These are phyloP conservation scores for Dicrurus megarhynchus DNA, from an alignment of 2,113 vertebrate species.

Conservation along the genomic window DNA sequence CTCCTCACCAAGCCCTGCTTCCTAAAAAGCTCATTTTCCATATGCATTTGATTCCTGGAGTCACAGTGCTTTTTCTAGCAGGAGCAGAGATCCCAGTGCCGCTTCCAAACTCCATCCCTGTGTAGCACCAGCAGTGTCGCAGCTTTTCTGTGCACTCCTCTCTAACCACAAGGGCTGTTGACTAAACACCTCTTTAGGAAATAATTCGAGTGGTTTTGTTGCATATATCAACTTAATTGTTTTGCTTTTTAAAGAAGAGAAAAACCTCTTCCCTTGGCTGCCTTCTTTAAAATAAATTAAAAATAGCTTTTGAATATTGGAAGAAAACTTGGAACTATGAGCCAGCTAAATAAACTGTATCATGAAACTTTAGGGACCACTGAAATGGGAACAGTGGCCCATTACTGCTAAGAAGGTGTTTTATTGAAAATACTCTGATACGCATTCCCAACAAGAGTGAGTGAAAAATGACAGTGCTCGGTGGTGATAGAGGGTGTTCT, in stretches of 20 bases:
- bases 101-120: background rate
- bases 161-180: background rate
- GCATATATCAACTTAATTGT: background rate
- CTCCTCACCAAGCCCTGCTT: background rate
- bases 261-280: background rate
- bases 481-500: slow-evolving; percentile 27
- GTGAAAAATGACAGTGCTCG: slow-evolving; percentile 25
- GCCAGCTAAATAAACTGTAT: slow-evolving; percentile 82
- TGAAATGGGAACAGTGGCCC: slow-evolving; percentile 90
- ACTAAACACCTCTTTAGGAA: background rate
- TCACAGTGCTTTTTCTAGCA: background rate
- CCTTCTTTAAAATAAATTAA: background rate
- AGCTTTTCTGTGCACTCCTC: background rate
- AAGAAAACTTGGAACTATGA: slow-evolving; percentile 50
- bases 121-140: background rate
- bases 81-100: background rate
- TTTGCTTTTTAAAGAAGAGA: background rate
- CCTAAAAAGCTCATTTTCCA: background rate
- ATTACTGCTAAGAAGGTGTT: slow-evolving; percentile 92
- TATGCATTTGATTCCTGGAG: background rate
- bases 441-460: slow-evolving; percentile 75
- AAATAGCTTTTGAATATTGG: slow-evolving; percentile 33
- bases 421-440: slow-evolving; percentile 85
- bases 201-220: background rate
- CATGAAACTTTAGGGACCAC: slow-evolving; percentile 85